These are phyloP conservation scores for Chaetops frenatus DNA, from an alignment of 2,113 vertebrate species.

Conservation along the genomic window DNA sequence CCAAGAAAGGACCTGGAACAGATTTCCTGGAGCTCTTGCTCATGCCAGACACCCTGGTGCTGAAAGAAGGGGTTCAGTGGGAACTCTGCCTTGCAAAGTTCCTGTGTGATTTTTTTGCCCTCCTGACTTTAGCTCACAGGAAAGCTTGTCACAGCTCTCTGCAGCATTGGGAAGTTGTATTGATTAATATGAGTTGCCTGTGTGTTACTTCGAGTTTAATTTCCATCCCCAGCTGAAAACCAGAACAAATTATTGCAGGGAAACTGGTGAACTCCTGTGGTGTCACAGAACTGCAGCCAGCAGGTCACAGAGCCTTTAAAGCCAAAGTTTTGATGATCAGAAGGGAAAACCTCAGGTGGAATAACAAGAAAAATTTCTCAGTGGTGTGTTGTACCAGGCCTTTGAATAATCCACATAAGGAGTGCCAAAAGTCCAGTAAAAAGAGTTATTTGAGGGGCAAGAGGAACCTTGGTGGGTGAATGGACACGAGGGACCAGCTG, in stretches of 20 bases:
- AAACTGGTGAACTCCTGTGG: not conserved
- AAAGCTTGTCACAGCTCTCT: not conserved
- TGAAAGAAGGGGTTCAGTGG: not conserved
- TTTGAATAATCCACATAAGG: not conserved
- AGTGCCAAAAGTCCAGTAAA: not conserved
- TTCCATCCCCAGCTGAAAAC: not conserved
- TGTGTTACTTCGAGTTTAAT: not conserved
- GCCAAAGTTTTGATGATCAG: not conserved
- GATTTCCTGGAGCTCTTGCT: not conserved
- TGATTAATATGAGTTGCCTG: not conserved
- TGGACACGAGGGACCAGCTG: not conserved
- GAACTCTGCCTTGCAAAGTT: not conserved
- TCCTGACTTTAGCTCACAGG: not conserved
- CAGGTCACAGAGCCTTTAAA: not conserved
- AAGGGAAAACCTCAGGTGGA: not conserved
- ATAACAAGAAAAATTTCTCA: not conserved
- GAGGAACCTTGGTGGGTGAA: not conserved
- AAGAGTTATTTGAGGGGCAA: not conserved
- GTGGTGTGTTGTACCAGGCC: not conserved
- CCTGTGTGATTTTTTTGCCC: not conserved
- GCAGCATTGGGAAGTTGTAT: not conserved
- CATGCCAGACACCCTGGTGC: not conserved
- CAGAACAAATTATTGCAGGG: not conserved
- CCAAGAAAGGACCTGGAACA: not conserved
- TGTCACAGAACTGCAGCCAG: not conserved